Evolutionary conservation across 2,888 invertebrate genomes (phyloP).

Genomic region (Choristoneura rosaceana): DNA sequence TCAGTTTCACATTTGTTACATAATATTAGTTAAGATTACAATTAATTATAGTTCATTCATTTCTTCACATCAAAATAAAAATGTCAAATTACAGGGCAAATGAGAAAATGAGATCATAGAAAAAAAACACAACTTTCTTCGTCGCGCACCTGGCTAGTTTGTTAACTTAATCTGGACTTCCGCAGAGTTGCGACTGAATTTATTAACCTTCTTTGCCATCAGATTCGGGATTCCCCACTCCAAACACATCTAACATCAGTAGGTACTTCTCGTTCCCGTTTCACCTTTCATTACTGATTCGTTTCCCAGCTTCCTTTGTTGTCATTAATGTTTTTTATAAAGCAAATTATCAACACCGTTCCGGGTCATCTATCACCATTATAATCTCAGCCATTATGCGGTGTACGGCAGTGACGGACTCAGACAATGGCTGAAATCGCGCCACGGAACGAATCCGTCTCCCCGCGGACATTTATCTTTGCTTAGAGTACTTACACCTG

Average conservation of each 20-base stretch:
- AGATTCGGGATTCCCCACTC: background rate
- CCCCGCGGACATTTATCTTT: constrained; percentile 12
- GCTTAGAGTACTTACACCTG: constrained; percentile 8
- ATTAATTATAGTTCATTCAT: no score
- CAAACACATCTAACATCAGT: background rate
- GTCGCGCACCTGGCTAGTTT: background rate
- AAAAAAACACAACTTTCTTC: background rate
- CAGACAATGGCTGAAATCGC: constrained; percentile 8
- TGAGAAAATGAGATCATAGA: background rate
- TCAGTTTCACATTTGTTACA: no score
- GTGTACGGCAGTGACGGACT: constrained; percentile 6
- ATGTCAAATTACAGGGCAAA: background rate
- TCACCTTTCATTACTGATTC: background rate
- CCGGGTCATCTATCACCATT: constrained; percentile 17
- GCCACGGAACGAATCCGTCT: background rate
- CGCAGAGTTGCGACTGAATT: background rate
- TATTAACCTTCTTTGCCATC: background rate
- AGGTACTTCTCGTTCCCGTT: background rate
- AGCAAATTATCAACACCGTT: constrained; percentile 7
- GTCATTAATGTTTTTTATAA: constrained; percentile 8
- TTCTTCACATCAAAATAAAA: no score
- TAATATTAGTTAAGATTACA: no score
- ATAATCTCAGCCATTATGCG: constrained; percentile 10
- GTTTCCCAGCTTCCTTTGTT: background rate
- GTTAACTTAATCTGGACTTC: background rate